Evolutionary conservation across 2,113 vertebrate species (phyloP).

Genomic region (Lophura nycthemera): DNA sequence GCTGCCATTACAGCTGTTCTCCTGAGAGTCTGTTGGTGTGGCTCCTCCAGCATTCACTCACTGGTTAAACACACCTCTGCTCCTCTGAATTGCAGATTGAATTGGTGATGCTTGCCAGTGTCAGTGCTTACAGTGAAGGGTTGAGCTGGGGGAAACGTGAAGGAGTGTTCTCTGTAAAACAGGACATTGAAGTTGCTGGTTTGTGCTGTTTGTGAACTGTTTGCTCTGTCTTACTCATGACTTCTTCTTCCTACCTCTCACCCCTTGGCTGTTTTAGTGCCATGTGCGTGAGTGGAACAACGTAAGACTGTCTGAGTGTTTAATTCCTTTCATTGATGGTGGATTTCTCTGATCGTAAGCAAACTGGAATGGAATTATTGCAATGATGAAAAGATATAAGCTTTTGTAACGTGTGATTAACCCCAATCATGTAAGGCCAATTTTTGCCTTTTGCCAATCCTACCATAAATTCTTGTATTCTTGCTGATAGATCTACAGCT

Average conservation of each 20-base stretch:
- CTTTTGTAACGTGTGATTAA: neutral
- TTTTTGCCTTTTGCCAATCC: neutral
- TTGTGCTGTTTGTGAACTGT: neutral
- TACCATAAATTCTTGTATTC: neutral
- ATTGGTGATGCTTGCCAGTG: neutral
- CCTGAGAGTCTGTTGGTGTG: neutral
- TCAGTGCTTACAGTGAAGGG: neutral
- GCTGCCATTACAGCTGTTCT: neutral
- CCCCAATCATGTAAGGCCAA: neutral
- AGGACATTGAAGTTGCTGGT: neutral
- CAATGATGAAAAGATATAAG: neutral
- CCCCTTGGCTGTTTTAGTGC: neutral
- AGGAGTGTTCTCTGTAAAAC: neutral
- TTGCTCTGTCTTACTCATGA: neutral
- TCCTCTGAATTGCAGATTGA: neutral
- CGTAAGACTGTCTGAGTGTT: neutral
- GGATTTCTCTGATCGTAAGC: neutral
- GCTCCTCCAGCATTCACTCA: neutral
- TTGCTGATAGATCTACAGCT: neutral
- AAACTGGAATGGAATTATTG: neutral
- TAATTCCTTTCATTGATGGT: neutral
- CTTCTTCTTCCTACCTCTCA: neutral
- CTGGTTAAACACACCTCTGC: neutral
- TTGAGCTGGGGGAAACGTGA: rapidly evolving
- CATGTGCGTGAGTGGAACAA: neutral